Conservation (phyloP, 2,888 invertebrate species). For the Antheraea yamamai region DNA sequence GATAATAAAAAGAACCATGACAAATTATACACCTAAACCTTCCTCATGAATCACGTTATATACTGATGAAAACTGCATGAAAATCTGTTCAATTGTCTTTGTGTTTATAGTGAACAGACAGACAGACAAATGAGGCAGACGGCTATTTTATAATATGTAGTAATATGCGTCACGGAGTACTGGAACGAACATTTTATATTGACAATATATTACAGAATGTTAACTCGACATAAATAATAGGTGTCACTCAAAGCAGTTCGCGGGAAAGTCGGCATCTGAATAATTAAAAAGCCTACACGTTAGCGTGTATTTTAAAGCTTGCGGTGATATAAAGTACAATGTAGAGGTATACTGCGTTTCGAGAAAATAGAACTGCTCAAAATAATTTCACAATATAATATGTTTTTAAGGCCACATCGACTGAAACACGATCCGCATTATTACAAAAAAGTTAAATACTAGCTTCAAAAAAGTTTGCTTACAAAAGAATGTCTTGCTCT, state of each 20-base stretch:
- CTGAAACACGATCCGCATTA: background rate
- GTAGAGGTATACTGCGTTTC: background rate
- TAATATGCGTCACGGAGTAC: background rate
- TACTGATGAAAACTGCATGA: too few relatives aligned
- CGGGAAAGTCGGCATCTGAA: background rate
- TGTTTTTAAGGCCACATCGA: background rate
- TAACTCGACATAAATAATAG: background rate
- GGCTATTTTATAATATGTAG: too few relatives aligned
- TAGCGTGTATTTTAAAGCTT: background rate
- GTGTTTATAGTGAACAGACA: too few relatives aligned
- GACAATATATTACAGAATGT: background rate
- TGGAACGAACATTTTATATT: background rate
- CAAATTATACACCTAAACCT: too few relatives aligned
- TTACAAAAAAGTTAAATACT: too few relatives aligned
- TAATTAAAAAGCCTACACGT: constrained; percentile 6
- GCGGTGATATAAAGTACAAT: background rate
- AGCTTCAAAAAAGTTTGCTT: too few relatives aligned
- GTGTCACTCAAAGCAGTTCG: background rate
- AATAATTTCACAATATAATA: background rate
- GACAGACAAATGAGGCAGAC: too few relatives aligned
- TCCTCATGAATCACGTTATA: too few relatives aligned
- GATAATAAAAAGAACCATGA: too few relatives aligned
- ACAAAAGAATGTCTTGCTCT: too few relatives aligned
- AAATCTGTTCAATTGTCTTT: too few relatives aligned
- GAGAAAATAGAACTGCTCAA: background rate